These are phyloP conservation scores for Melopsittacus undulatus DNA, from an alignment of 2,797 vertebrate genomes.

Conservation along the genomic window DNA sequence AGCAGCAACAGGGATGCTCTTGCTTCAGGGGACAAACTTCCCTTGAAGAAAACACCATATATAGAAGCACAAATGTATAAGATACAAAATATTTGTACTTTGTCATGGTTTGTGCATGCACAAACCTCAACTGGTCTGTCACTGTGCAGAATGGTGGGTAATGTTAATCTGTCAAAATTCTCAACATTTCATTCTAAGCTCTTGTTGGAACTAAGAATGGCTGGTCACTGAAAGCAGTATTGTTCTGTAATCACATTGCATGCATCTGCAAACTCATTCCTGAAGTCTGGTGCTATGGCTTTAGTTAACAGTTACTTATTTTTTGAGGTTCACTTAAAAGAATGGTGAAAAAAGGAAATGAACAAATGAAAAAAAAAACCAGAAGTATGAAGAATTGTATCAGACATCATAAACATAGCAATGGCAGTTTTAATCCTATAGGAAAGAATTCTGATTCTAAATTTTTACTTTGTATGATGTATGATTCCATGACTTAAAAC, in stretches of 20 bases:
- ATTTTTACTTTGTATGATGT: neutral
- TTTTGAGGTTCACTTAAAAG: neutral
- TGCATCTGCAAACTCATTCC: neutral
- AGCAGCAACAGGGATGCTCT: neutral
- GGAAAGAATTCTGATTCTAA: neutral
- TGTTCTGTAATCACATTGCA: neutral
- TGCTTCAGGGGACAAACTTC: neutral
- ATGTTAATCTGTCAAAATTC: neutral
- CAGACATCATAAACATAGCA: neutral
- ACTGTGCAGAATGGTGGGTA: neutral
- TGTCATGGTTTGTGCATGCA: neutral
- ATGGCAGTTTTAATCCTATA: neutral
- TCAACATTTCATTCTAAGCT: neutral
- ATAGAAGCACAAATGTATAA: neutral
- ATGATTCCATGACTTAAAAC: neutral
- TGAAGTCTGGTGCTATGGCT: neutral
- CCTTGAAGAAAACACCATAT: neutral
- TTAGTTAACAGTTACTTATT: neutral
- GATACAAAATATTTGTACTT: neutral
- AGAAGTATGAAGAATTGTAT: neutral
- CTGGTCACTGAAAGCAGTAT: neutral
- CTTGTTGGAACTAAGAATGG: neutral
- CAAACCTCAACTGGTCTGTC: neutral
- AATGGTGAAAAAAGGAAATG: neutral
- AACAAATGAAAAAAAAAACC: neutral